Evolutionary conservation across 2,797 vertebrate genomes (phyloP).

Genomic region (Pipistrellus pipistrellus): DNA sequence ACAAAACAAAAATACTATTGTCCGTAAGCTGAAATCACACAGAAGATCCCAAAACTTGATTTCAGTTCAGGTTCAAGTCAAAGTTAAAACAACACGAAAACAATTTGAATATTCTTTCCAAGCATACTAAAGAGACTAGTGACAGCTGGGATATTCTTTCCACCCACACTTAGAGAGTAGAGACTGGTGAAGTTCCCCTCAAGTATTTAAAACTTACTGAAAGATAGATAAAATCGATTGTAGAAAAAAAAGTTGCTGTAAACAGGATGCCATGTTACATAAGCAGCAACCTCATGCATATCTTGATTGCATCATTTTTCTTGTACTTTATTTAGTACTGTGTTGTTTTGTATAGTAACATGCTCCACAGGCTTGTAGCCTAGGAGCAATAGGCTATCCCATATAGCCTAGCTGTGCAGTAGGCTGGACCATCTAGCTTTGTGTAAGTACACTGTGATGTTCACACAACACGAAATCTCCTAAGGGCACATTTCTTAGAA

Average conservation of each 20-base stretch:
- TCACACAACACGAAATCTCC: too few relatives aligned
- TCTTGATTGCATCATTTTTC: background rate
- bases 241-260: background rate
- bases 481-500: too few relatives aligned
- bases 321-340: background rate
- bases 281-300: background rate
- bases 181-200: too few relatives aligned
- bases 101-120: constrained; percentile 51
- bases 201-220: background rate
- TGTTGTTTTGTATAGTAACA: background rate
- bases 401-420: too few relatives aligned
- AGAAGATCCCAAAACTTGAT: constrained; percentile 43
- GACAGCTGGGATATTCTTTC: constrained; percentile 11
- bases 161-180: background rate
- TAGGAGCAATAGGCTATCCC: background rate
- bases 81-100: constrained; percentile 46
- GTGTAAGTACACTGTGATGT: too few relatives aligned
- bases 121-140: background rate
- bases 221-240: background rate
- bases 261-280: background rate
- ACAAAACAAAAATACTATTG: background rate
- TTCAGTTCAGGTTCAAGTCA: constrained; percentile 61
- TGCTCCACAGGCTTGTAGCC: background rate
- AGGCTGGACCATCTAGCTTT: too few relatives aligned
- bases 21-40: background rate